phyloP scores from a whole-genome alignment of 1,140 invertebrate species.

The Lasioglossum baleicum region DNA sequence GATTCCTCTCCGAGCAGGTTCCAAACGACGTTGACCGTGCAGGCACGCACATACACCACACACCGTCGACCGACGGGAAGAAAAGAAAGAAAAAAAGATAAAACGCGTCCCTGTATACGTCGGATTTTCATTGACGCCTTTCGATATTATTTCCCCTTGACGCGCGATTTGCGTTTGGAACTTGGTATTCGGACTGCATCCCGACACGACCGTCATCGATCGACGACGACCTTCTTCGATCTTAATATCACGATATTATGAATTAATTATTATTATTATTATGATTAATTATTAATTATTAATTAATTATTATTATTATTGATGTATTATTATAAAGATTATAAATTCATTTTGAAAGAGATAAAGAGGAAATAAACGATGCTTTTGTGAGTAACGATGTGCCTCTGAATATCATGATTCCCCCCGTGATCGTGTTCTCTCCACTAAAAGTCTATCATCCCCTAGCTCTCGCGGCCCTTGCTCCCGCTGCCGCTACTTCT shows the following conservation, averaged over 20 bases:
- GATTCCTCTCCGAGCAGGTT: constrained; percentile 54
- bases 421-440: constrained; percentile 62
- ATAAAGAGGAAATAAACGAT: constrained; percentile 79
- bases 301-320: constrained; percentile 77
- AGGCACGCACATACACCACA: neutral
- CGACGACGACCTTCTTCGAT: constrained; percentile 67
- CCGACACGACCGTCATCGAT: constrained; percentile 64
- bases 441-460: constrained; percentile 76
- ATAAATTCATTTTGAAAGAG: constrained; percentile 79
- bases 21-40: constrained; percentile 48
- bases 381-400: constrained; percentile 79
- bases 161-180: constrained; percentile 67
- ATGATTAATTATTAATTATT: constrained; percentile 66
- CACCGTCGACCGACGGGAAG: constrained; percentile 30
- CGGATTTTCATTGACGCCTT: constrained; percentile 43
- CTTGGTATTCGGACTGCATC: constrained; percentile 62
- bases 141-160: constrained; percentile 31
- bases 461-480: constrained; percentile 45
- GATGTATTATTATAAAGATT: constrained; percentile 79
- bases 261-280: constrained; percentile 72
- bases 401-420: constrained; percentile 13
- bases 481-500: constrained; percentile 16
- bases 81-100: neutral
- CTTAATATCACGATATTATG: constrained; percentile 75
- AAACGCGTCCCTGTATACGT: neutral